Percentiles rank a stretch among this genome's conserved stretches.
Conservation (phyloP, 1,140 invertebrate species). For the Aphelenchoides avenae region DNA sequence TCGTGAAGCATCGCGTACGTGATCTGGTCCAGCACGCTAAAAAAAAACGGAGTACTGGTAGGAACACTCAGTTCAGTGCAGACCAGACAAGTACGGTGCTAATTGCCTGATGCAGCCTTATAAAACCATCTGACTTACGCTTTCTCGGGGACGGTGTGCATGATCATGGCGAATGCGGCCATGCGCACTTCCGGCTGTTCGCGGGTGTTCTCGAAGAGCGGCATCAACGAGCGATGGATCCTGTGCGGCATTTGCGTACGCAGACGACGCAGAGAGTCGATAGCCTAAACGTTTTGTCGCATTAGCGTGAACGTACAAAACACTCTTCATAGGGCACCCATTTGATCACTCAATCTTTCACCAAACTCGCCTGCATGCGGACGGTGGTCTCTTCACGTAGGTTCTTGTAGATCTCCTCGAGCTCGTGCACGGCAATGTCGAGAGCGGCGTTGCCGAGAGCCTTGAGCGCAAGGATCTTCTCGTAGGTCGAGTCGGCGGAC, state of each 20-base stretch:
- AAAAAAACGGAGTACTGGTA: too few relatives aligned
- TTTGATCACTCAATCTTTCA: too few relatives aligned
- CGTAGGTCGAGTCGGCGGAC: slow-evolving; percentile 26
- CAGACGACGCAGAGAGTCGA: slow-evolving; percentile 51
- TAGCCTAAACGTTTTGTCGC: slow-evolving; percentile 40
- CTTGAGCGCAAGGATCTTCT: slow-evolving; percentile 52
- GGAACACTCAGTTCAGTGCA: too few relatives aligned
- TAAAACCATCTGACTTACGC: slow-evolving; percentile 18
- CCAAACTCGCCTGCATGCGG: too few relatives aligned
- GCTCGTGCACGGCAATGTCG: slow-evolving; percentile 36
- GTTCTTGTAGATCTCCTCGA: slow-evolving; percentile 49
- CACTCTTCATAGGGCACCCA: too few relatives aligned
- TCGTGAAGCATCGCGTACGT: slow-evolving; percentile 35
- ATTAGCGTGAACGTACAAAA: too few relatives aligned
- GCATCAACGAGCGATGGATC: slow-evolving; percentile 46
- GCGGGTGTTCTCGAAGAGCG: slow-evolving; percentile 47
- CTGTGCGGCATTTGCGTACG: slow-evolving; percentile 39
- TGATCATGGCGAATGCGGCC: slow-evolving; percentile 39
- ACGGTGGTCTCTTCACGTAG: slow-evolving; percentile 26
- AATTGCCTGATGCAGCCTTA: slow-evolving; percentile 15
- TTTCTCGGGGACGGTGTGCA: slow-evolving; percentile 38
- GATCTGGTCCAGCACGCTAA: slow-evolving; percentile 52
- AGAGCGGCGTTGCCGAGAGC: slow-evolving; percentile 50
- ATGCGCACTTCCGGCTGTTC: slow-evolving; percentile 50
- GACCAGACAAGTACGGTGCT: too few relatives aligned